These are phyloP conservation scores for Plusia festucae DNA, from an alignment of 2,888 invertebrate species.

Conservation along the genomic window DNA sequence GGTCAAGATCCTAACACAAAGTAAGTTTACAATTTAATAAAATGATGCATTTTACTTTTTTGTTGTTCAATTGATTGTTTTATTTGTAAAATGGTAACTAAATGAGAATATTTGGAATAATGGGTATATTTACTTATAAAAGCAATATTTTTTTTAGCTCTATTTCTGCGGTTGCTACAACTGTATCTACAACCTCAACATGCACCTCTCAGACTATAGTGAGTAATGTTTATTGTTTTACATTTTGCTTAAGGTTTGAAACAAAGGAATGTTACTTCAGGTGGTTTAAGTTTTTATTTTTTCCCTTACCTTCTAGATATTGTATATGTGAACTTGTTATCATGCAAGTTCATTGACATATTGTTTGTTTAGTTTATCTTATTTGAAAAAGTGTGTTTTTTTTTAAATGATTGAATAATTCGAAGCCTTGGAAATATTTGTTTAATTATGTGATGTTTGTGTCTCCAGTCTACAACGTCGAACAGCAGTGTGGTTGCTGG, in stretches of 20 bases:
- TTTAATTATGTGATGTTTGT: constrained; percentile 34
- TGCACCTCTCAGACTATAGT: constrained; percentile 86
- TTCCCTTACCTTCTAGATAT: constrained; percentile 5
- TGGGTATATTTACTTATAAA: too few relatives aligned
- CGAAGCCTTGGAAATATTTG: not conserved
- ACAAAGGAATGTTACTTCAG: constrained; percentile 36
- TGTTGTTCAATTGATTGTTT: not conserved
- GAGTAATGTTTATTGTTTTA: constrained; percentile 62
- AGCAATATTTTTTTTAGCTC: constrained; percentile 79
- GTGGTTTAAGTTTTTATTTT: constrained; percentile 16
- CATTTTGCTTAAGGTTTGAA: constrained; percentile 24
- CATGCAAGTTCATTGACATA: constrained; percentile 34
- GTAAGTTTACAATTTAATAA: constrained; percentile 68
- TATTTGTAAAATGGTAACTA: too few relatives aligned
- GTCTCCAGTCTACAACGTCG: constrained; percentile 87
- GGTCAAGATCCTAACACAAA: constrained; percentile 86
- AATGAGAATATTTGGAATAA: too few relatives aligned
- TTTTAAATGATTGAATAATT: not conserved
- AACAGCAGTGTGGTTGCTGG: constrained; percentile 91
- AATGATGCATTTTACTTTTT: not conserved
- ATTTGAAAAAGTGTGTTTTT: constrained; percentile 7
- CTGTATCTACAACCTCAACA: constrained; percentile 85
- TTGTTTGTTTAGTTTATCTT: constrained; percentile 11
- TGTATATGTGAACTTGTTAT: constrained; percentile 19
- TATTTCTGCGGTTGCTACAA: constrained; percentile 81